Conservation (phyloP, 2,113 vertebrate genomes). For the Thunnus thynnus region DNA sequence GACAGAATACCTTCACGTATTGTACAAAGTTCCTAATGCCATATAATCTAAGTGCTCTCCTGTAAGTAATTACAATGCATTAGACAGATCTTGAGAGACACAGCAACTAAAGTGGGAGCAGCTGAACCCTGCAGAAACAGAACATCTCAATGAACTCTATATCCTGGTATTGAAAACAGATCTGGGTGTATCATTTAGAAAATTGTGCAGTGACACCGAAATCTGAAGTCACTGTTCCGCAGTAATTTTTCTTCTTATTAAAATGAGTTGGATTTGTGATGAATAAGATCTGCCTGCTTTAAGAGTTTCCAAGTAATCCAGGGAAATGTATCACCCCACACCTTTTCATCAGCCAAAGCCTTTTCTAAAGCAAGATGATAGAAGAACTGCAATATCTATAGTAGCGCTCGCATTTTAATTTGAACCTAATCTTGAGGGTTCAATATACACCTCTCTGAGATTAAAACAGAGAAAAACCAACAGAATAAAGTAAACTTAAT, state of each 20-base stretch:
- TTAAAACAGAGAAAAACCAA: neutral
- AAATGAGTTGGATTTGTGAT: slow-evolving; percentile 19
- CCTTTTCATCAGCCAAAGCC: slow-evolving; percentile 29
- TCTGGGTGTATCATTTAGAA: slow-evolving; percentile 7
- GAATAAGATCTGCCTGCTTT: slow-evolving; percentile 25
- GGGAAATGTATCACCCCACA: slow-evolving; percentile 21
- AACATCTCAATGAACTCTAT: slow-evolving; percentile 11
- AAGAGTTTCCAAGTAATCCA: slow-evolving; percentile 30
- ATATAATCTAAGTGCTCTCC: slow-evolving; percentile 8
- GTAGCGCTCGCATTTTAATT: neutral
- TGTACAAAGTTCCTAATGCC: neutral
- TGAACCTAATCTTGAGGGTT: neutral
- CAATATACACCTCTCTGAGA: neutral
- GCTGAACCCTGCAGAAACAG: slow-evolving; percentile 29
- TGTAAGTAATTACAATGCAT: slow-evolving; percentile 29
- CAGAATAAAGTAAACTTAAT: neutral
- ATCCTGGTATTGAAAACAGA: slow-evolving; percentile 13
- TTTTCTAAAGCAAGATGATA: slow-evolving; percentile 37
- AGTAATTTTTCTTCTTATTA: slow-evolving; percentile 23
- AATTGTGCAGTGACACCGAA: neutral
- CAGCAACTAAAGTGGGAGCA: neutral
- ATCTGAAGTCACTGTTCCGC: slow-evolving; percentile 14
- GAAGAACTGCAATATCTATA: neutral
- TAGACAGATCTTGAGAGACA: neutral
- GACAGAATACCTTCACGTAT: slow-evolving; percentile 9